phyloP scores from a whole-genome alignment of 2,888 invertebrate species.

The Crossocerus cetratus region DNA sequence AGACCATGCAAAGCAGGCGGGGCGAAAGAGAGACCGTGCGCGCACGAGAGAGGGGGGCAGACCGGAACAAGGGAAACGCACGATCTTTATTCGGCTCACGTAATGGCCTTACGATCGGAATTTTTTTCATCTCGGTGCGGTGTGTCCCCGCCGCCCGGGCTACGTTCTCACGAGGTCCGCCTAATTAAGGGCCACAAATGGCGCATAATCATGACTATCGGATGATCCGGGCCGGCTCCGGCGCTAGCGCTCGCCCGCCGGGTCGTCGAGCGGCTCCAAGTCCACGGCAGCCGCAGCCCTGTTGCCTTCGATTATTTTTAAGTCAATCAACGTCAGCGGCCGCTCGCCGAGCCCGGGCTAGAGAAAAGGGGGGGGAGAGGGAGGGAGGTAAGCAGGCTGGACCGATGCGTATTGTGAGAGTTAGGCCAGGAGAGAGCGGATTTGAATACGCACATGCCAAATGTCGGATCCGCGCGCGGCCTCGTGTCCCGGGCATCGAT shows the following conservation, averaged over 20 bases:
- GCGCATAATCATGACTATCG: slow-evolving; percentile 56
- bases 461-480: slow-evolving; percentile 57
- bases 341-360: too few relatives aligned
- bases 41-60: not conserved
- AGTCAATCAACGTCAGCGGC: slow-evolving; percentile 66
- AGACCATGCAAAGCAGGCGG: slow-evolving; percentile 37
- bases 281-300: slow-evolving; percentile 2
- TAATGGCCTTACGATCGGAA: slow-evolving; percentile 47
- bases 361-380: too few relatives aligned
- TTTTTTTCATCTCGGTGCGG: slow-evolving; percentile 38
- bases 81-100: slow-evolving; percentile 44
- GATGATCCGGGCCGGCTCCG: slow-evolving; percentile 34
- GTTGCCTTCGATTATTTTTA: slow-evolving; percentile 65
- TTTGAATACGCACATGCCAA: slow-evolving; percentile 74
- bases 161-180: slow-evolving; percentile 45
- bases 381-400: too few relatives aligned
- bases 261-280: not conserved
- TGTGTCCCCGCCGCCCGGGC: not conserved
- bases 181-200: slow-evolving; percentile 51
- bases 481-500: slow-evolving; percentile 58
- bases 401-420: slow-evolving; percentile 46
- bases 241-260: not conserved
- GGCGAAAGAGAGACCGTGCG: too few relatives aligned
- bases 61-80: slow-evolving; percentile 1
- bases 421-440: slow-evolving; percentile 61